Conservation (phyloP, 2,797 vertebrate genomes). For the Gorsachius magnificus region DNA sequence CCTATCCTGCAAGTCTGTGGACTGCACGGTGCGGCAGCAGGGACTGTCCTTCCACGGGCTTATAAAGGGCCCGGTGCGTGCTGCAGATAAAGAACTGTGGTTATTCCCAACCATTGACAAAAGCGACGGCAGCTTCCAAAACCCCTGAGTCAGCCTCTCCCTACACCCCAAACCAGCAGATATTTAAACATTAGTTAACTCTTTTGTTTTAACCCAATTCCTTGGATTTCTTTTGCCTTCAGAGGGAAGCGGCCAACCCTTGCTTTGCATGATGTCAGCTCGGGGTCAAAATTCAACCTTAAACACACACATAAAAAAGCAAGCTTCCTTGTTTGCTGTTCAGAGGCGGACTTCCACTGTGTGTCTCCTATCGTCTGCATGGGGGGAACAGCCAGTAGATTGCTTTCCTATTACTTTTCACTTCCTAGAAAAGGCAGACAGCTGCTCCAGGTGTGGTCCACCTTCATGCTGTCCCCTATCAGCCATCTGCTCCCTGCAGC, state of each 20-base stretch:
- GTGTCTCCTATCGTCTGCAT: neutral
- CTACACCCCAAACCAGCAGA: neutral
- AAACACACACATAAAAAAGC: conserved; percentile 42
- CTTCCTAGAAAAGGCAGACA: conserved; percentile 33
- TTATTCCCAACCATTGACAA: neutral
- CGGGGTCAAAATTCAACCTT: conserved; percentile 52
- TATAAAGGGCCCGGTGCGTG: neutral
- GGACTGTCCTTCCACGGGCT: neutral
- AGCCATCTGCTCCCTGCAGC: conserved; percentile 43
- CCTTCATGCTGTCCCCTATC: neutral
- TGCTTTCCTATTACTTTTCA: conserved; percentile 12
- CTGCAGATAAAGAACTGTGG: neutral
- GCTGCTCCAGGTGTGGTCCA: conserved; percentile 52
- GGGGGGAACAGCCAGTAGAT: neutral
- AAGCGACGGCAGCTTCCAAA: neutral
- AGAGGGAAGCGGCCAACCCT: conserved; percentile 14
- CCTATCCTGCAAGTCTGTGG: neutral
- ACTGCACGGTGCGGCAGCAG: neutral
- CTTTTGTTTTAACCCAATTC: neutral
- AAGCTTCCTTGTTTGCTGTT: conserved; percentile 63
- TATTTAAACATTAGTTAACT: neutral
- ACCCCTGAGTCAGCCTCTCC: neutral
- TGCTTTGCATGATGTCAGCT: conserved; percentile 43
- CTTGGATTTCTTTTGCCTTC: neutral
- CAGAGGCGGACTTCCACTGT: conserved; percentile 43